phyloP scores from a whole-genome alignment of 2,113 vertebrate species.

The Stictonetta naevosa region DNA sequence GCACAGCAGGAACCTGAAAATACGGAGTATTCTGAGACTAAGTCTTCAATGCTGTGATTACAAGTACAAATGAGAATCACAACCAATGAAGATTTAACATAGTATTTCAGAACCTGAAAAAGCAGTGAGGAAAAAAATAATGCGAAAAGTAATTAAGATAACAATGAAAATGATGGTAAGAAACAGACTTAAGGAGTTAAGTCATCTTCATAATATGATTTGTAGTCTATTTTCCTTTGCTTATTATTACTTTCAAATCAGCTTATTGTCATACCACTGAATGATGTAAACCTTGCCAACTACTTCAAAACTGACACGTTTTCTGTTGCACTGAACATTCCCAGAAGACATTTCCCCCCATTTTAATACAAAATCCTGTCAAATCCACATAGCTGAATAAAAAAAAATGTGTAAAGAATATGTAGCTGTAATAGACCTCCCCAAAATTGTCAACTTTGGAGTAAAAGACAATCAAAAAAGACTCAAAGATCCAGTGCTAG shows the following conservation, averaged over 20 bases:
- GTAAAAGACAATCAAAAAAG: slow-evolving; percentile 73
- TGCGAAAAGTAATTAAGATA: not conserved
- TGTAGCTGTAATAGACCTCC: slow-evolving; percentile 35
- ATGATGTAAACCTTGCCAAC: slow-evolving; percentile 65
- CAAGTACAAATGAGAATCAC: not conserved
- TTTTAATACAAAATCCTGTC: slow-evolving; percentile 74
- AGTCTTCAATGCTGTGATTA: not conserved
- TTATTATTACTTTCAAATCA: slow-evolving; percentile 68
- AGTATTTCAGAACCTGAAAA: not conserved
- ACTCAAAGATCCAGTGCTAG: slow-evolving; percentile 67
- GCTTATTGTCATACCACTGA: slow-evolving; percentile 53
- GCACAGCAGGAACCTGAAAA: not conserved
- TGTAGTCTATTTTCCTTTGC: slow-evolving; percentile 50
- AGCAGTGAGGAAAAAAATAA: not conserved
- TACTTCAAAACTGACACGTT: slow-evolving; percentile 69
- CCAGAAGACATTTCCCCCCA: slow-evolving; percentile 63
- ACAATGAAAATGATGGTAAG: not conserved
- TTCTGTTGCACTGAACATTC: slow-evolving; percentile 63
- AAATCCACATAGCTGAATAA: slow-evolving; percentile 28
- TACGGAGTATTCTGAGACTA: not conserved
- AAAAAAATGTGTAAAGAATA: slow-evolving; percentile 39
- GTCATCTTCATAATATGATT: slow-evolving; percentile 30
- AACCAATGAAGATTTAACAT: not conserved
- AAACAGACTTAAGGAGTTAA: slow-evolving; percentile 17
- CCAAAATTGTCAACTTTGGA: slow-evolving; percentile 49